phyloP scores from a whole-genome alignment of 1,140 invertebrate genomes.

The Bombus terrestris region DNA sequence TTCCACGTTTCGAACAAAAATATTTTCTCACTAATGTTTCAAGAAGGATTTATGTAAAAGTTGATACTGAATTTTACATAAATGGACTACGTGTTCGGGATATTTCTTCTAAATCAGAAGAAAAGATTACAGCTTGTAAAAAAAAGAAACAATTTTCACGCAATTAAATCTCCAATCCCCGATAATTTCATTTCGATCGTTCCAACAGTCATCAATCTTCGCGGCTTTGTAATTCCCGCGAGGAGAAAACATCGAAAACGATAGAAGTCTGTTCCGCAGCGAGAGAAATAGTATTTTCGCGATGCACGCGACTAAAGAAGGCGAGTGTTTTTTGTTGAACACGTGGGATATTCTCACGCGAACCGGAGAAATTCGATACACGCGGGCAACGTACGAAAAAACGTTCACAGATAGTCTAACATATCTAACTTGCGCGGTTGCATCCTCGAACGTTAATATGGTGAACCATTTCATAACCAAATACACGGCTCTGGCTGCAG shows the following conservation, averaged over 20 bases:
- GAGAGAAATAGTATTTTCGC: background rate
- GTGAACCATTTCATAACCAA: background rate
- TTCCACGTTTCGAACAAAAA: too few species aligned
- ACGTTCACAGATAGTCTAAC: background rate
- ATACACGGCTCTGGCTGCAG: background rate
- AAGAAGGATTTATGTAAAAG: too few species aligned
- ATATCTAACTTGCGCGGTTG: background rate
- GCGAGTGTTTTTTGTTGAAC: background rate
- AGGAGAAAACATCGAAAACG: background rate
- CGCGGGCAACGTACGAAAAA: too few species aligned
- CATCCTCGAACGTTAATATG: background rate
- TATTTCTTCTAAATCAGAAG: too few species aligned
- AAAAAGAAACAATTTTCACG: background rate
- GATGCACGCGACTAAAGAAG: background rate
- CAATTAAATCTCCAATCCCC: background rate
- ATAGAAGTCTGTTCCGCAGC: background rate
- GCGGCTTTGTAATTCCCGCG: background rate
- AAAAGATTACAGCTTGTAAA: too few species aligned
- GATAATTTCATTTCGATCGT: background rate
- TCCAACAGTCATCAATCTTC: background rate
- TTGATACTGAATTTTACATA: too few species aligned
- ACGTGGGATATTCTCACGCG: conserved; percentile 3
- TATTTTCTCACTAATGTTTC: too few species aligned
- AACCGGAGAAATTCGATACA: conserved; percentile 9
- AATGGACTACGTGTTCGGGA: too few species aligned